A percentile compares a stretch with the other conserved stretches of the same genome.
phyloP scores from a whole-genome alignment of 2,888 invertebrate species.

The Cephus nigrinus region DNA sequence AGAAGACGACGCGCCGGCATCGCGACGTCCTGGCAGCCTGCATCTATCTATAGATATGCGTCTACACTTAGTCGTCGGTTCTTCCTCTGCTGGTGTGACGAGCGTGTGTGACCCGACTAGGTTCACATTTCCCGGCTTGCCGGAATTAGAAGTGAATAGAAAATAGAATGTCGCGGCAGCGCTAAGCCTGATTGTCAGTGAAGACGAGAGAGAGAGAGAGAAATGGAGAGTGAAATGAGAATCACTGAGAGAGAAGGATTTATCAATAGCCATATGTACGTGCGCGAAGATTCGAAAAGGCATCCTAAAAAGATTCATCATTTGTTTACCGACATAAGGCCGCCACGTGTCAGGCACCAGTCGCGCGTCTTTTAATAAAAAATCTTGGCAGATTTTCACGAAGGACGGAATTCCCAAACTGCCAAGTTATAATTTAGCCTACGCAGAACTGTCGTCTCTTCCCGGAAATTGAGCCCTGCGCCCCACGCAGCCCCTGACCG shows the following conservation, averaged over 20 bases:
- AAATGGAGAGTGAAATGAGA: conserved; percentile 11
- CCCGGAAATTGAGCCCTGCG: background rate
- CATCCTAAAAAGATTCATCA: background rate
- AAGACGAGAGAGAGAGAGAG: conserved; percentile 13
- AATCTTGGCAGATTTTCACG: background rate
- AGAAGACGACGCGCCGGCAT: background rate
- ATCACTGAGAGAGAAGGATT: background rate
- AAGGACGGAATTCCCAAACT: background rate
- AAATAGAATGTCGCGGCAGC: conserved; percentile 43
- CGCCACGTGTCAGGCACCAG: background rate
- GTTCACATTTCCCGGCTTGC: conserved; percentile 31
- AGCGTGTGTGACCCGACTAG: background rate
- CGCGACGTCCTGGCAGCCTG: conserved; percentile 10
- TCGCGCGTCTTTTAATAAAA: background rate
- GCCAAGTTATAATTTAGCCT: background rate
- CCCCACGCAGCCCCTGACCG: background rate
- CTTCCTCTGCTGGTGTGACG: background rate
- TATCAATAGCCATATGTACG: background rate
- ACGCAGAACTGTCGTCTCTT: background rate
- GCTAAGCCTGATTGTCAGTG: conserved; percentile 1
- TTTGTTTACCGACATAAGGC: background rate
- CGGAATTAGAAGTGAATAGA: conserved; percentile 55
- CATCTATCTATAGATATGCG: conserved; percentile 38
- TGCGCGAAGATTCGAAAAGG: background rate
- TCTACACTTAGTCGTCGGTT: background rate